Conservation (phyloP, 2,888 invertebrate genomes). For the Drosophila mercatorum region DNA sequence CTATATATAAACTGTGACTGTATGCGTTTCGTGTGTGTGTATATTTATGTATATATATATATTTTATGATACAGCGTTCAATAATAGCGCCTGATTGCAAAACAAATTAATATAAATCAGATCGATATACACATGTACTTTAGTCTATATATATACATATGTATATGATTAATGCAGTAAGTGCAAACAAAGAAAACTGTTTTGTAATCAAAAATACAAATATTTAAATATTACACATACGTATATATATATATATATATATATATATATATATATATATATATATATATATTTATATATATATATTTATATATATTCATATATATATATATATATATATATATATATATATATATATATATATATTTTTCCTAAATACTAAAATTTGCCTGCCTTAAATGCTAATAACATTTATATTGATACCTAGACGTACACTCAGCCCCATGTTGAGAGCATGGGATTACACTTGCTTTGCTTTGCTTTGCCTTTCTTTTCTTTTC, state of each 20-base stretch:
- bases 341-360: not conserved
- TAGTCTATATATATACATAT: slow-evolving; percentile 4
- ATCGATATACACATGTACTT: slow-evolving; percentile 2
- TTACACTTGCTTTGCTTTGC: slow-evolving; percentile 21
- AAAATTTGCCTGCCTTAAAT: slow-evolving; percentile 55
- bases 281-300: slow-evolving; percentile 18
- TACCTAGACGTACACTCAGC: slow-evolving; percentile 41
- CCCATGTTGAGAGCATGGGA: slow-evolving; percentile 21
- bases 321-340: slow-evolving; percentile 22
- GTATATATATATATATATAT: not conserved
- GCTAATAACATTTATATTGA: slow-evolving; percentile 67
- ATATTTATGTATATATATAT: slow-evolving; percentile 17
- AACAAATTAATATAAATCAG: slow-evolving; percentile 15
- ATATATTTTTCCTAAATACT: slow-evolving; percentile 37
- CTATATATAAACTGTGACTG: slow-evolving; percentile 64
- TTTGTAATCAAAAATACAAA: slow-evolving; percentile 46
- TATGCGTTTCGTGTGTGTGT: slow-evolving; percentile 48
- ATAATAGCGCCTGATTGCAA: slow-evolving; percentile 11
- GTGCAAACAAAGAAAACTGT: slow-evolving; percentile 23
- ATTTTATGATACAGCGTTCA: slow-evolving; percentile 14
- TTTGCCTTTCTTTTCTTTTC: slow-evolving; percentile 3
- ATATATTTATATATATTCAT: slow-evolving; percentile 12
- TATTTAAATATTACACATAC: slow-evolving; percentile 37
- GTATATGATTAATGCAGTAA: slow-evolving; percentile 18
- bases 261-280: slow-evolving; percentile 3